Base-by-base conservation (phyloP, 2,888 invertebrate genomes). In the Lampropteryx suffumata region DNA sequence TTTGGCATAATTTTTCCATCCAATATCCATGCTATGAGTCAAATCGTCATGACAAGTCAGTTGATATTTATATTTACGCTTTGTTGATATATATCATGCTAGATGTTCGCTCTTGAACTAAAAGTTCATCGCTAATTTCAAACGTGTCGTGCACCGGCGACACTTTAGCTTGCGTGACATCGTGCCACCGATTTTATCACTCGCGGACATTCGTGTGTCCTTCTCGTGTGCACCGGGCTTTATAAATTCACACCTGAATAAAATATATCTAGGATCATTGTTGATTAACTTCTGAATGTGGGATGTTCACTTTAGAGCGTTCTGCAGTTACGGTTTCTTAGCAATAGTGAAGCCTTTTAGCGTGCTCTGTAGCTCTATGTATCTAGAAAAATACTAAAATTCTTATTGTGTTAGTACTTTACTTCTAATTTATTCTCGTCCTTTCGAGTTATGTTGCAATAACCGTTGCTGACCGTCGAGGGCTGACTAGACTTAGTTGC, bases 221-320 rank as follows among this genome's bases (percentile, higher is more conserved):
- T 48, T 43, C 42, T 39, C 47, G 33, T 51, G 29, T 53, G 48
- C 43, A 33, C 10, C 10, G 17, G 26, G 10, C 34, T 26, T 51
- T 37, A 50, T 43, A 33, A 48, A 50, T 30, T 41, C 46, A 46
- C 32, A 17, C 37, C 45, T 44, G 52, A 57, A 48, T 41, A 37
- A 50, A 49, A 36, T 30, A 44, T 56, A 32, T 30, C 30, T 40
- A 40, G 33, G 44, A 52, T 35, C 45, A 43, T 54, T 51, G 51
- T 50, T 50, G 46, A 59, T 56, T 54, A 56, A 54, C 47, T 50
- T 51, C 39, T 34, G 34, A 39, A 33, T 14, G 28, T 32, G 26
- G 43, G 35, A 49, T 40, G 41, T 50, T 43, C 30, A 17, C 7
- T 14, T 28, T 24, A 32, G 21, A 21, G 37, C 8, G 33, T 37